A percentile compares a stretch with the other conserved stretches of the same genome.
Conservation (phyloP, 1,140 invertebrate species). For the Heliothis subflexa region DNA sequence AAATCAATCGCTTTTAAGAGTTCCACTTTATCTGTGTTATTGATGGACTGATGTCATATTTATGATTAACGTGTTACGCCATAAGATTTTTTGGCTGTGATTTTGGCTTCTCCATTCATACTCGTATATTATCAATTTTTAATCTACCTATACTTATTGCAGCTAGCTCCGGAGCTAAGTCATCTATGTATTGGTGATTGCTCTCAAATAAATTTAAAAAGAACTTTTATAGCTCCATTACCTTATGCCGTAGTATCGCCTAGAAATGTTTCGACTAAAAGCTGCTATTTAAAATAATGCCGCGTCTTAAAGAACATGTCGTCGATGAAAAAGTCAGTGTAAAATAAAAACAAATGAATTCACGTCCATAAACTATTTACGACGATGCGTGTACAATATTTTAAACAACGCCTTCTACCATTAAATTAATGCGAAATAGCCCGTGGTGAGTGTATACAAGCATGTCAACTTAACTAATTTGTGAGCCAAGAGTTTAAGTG, state of each 20-base stretch:
- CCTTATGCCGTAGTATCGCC: neutral
- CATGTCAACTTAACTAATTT: constrained; percentile 48
- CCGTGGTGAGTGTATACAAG: constrained; percentile 39
- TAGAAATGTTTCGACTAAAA: constrained; percentile 19
- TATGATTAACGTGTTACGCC: neutral
- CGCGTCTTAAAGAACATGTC: constrained; percentile 18
- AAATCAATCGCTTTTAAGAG: neutral
- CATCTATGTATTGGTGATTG: neutral
- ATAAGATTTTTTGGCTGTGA: no score
- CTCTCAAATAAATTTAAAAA: neutral
- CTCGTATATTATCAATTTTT: no score
- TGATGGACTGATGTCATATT: neutral
- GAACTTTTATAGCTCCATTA: constrained; percentile 2
- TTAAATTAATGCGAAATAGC: constrained; percentile 53
- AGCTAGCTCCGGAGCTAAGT: no score
- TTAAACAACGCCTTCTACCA: constrained; percentile 44
- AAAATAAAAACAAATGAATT: constrained; percentile 45
- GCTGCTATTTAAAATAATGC: constrained; percentile 28
- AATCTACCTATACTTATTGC: no score
- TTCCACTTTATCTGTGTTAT: neutral
- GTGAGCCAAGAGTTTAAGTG: constrained; percentile 46
- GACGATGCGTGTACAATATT: constrained; percentile 42
- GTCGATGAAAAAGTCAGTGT: constrained; percentile 5
- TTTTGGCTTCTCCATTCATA: no score
- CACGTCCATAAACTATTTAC: constrained; percentile 42